Evolutionary conservation across 53 echinoderm and acorn worm genomes (phyloP), one percentile per base, ranked within the genome.

Genomic region (Stichopus horrens): DNA sequence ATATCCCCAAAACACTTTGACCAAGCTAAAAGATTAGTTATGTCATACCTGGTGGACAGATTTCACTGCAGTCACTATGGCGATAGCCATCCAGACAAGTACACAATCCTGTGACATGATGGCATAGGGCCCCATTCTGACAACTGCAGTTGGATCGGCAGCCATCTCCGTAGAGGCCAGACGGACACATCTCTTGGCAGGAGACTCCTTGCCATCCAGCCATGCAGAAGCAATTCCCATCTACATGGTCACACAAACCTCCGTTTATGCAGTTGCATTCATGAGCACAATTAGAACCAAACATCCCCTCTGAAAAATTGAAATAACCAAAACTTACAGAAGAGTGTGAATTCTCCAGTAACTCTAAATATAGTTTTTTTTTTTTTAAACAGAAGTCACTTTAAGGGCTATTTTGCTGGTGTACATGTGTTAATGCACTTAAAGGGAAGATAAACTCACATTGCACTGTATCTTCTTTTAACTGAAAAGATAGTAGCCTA

Each of bases 101-200:
- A 71, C 96, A 96, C 85, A 89, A 86, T n/a, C 96, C 96, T 0
- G 89, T 91, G 74, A 90, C 88, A 57, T 83, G 92, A 89, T 96
- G 88, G 37, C 96, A 96, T 8, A 11, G 19, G 4, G 89, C 96
- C 22, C 80, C 83, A 53, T 96, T 94, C 77, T 86, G 91, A 59
- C 96, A 96, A 19, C 52, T 55, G 87, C 96, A 96, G 22, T 14
- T 57, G n/a, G 91, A 77, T 4, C 54, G 10, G 63, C 96, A 96
- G 73, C 88, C 88, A 10, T 88, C 82, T 9, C 96, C 96, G 76
- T 91, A 92, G 13, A 7, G 91, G 57, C 89, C 91, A 52, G 59
- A 57, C 18, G 88, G 92, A 74, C 92, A 92, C 51, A 74, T 55
- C 20, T 73, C 87, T 23, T 60, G 10, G 58, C 91, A 91, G 53